Percentiles rank a stretch among this genome's conserved stretches.
Evolutionary conservation across 2,113 vertebrate species (phyloP).

Genomic region (Vidua macroura): DNA sequence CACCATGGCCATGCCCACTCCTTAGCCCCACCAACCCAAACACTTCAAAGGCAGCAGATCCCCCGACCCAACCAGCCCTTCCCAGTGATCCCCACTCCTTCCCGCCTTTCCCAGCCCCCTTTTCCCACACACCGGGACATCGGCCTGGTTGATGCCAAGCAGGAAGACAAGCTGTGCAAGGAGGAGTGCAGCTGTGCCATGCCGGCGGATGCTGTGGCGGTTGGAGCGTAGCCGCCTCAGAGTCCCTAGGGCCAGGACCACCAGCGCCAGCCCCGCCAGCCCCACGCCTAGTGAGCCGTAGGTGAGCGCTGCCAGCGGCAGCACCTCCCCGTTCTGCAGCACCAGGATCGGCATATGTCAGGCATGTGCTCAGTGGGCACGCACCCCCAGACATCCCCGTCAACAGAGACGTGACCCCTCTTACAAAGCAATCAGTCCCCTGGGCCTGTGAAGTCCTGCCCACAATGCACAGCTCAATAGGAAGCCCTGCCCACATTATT

Average conservation of each 20-base stretch:
- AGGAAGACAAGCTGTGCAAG: constrained; percentile 89
- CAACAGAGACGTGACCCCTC: neutral
- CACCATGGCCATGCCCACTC: neutral
- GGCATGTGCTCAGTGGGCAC: neutral
- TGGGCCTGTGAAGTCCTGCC: neutral
- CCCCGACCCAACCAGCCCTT: neutral
- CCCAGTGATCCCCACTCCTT: neutral
- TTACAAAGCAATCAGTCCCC: neutral
- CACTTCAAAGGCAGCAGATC: neutral
- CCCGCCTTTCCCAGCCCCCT: constrained; percentile 29
- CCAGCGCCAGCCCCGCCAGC: constrained; percentile 84
- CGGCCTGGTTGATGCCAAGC: constrained; percentile 92
- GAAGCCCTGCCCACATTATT: neutral
- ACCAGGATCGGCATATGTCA: neutral
- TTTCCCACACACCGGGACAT: constrained; percentile 74
- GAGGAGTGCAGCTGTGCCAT: constrained; percentile 81
- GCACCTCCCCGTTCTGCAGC: constrained; percentile 88
- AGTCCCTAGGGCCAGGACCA: constrained; percentile 81
- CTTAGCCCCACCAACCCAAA: neutral
- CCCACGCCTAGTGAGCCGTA: constrained; percentile 85
- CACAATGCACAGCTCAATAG: neutral
- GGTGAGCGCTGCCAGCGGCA: constrained; percentile 86
- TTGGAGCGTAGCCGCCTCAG: constrained; percentile 82
- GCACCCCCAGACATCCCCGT: neutral
- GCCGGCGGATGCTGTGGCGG: constrained; percentile 86